These are phyloP conservation scores for Plemyria rubiginata DNA, from an alignment of 2,888 invertebrate genomes.

Conservation along the genomic window DNA sequence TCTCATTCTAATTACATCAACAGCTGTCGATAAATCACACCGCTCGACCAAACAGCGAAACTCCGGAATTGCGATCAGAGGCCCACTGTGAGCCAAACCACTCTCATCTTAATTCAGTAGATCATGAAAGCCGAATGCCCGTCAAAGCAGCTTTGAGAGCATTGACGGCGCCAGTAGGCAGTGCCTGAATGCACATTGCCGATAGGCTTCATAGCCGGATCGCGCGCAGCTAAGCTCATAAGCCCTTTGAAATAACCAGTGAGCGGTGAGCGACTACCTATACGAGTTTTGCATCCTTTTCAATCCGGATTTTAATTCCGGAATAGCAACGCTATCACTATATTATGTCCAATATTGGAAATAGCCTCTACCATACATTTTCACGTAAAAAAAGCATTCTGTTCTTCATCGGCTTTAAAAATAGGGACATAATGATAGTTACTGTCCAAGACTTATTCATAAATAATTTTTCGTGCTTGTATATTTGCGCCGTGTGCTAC, in stretches of 20 bases:
- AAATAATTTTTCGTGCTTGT: no score
- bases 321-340: no score
- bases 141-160: no score
- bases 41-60: neutral
- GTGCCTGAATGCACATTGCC: no score
- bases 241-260: neutral
- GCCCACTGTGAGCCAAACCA: neutral
- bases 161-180: no score
- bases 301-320: no score
- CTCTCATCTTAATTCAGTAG: neutral
- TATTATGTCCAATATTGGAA: neutral
- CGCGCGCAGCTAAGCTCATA: neutral
- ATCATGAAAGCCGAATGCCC: neutral
- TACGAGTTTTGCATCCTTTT: neutral
- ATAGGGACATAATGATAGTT: no score
- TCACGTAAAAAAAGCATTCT: no score
- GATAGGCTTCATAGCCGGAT: neutral
- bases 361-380: neutral
- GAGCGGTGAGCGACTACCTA: neutral
- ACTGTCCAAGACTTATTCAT: no score
- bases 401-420: no score
- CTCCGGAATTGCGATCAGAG: neutral
- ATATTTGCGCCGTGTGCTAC: no score
- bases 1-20: neutral
- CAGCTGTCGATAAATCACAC: neutral